Conservation (phyloP, 2,797 vertebrate species). For the Myotis daubentonii region DNA sequence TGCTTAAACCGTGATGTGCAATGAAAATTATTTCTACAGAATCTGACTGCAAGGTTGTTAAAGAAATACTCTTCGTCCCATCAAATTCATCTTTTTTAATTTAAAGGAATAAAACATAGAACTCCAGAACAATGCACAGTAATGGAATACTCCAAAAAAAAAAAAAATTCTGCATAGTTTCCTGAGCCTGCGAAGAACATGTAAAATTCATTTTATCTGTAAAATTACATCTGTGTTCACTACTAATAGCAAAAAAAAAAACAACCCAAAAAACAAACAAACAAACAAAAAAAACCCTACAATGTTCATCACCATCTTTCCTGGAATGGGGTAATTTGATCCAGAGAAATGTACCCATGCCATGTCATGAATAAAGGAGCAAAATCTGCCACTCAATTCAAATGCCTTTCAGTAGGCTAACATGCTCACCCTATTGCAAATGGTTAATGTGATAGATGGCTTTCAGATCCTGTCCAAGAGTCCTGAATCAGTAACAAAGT, state of each 20-base stretch:
- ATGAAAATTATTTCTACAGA: background rate
- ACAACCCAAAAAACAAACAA: background rate
- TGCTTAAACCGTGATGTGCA: background rate
- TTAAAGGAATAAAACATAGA: conserved; percentile 29
- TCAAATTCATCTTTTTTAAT: background rate
- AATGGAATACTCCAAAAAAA: background rate
- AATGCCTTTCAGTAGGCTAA: background rate
- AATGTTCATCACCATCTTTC: background rate
- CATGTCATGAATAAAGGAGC: background rate
- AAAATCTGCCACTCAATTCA: conserved; percentile 1
- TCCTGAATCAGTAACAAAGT: conserved; percentile 1
- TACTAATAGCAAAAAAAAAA: background rate
- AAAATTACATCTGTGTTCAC: background rate
- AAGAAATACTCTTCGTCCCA: background rate
- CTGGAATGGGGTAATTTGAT: background rate
- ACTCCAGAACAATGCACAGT: background rate
- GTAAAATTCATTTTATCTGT: background rate
- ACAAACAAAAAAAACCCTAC: background rate
- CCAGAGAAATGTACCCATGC: background rate
- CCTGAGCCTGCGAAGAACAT: background rate
- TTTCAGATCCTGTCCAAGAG: background rate
- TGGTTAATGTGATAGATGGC: background rate
- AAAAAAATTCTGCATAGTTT: background rate
- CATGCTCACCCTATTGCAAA: background rate
- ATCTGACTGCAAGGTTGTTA: background rate